Percentiles rank a stretch among this genome's conserved stretches.
phyloP scores from a whole-genome alignment of 2,888 invertebrate genomes.

The Cryptus viduatorius region DNA sequence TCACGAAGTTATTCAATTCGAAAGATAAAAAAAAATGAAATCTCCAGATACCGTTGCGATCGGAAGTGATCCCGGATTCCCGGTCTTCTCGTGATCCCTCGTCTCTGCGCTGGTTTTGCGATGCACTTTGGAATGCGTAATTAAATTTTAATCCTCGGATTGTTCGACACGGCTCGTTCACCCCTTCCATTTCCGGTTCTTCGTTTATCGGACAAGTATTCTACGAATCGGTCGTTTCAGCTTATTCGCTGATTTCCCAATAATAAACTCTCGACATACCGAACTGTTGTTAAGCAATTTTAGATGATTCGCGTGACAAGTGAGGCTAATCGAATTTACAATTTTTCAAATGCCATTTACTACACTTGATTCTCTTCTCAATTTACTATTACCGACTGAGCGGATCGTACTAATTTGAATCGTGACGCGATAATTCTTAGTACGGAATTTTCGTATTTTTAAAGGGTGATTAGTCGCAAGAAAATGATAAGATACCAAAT shows the following conservation, averaged over 20 bases:
- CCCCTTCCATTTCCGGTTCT: neutral
- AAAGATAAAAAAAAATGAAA: neutral
- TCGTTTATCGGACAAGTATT: conserved; percentile 15
- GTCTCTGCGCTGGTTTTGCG: neutral
- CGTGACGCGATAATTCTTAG: neutral
- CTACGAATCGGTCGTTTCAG: neutral
- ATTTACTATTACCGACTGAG: neutral
- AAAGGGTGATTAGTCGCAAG: neutral
- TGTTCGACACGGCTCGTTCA: conserved; percentile 5
- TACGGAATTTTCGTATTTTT: neutral
- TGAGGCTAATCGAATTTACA: neutral
- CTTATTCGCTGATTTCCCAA: conserved; percentile 6
- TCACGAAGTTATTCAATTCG: neutral
- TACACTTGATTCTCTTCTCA: neutral
- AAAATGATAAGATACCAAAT: neutral
- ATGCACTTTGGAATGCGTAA: neutral
- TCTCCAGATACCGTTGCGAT: neutral
- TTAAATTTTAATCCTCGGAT: conserved; percentile 32
- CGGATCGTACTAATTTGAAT: neutral
- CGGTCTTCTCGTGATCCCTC: neutral
- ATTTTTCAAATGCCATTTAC: neutral
- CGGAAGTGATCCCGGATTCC: neutral
- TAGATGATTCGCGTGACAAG: neutral
- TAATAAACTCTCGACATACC: neutral
- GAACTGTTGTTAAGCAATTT: neutral